Evolutionary conservation across 2,888 invertebrate genomes (phyloP).

Genomic region (Hypselothyrea guttata): DNA sequence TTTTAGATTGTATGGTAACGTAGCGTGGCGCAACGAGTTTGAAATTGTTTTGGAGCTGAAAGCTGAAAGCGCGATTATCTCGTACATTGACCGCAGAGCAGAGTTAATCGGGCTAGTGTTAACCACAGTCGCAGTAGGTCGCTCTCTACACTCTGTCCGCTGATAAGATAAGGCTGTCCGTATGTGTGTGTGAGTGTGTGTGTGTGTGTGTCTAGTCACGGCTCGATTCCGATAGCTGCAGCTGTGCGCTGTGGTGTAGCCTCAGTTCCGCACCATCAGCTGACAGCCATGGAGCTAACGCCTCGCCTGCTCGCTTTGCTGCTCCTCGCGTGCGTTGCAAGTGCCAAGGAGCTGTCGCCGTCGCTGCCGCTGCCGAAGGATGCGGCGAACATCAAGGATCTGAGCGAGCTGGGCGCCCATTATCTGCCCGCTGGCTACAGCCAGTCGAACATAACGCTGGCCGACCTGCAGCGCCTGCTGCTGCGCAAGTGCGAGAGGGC

Average conservation of each 20-base stretch:
- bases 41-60: conserved; percentile 1
- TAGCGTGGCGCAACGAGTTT: too few relatives aligned
- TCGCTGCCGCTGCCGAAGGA: conserved; percentile 30
- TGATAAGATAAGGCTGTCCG: conserved; percentile 37
- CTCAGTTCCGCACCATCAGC: background rate
- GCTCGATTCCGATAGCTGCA: too few relatives aligned
- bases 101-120: conserved; percentile 17
- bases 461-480: conserved; percentile 84
- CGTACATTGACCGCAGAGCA: conserved; percentile 38
- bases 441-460: conserved; percentile 59
- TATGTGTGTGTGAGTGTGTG: background rate
- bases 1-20: too few relatives aligned
- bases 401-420: conserved; percentile 50
- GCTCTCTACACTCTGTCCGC: background rate
- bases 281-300: conserved; percentile 50
- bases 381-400: conserved; percentile 33
- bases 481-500: conserved; percentile 86
- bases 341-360: conserved; percentile 15
- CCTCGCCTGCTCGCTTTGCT: conserved; percentile 19
- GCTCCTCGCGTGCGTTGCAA: conserved; percentile 6
- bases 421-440: conserved; percentile 61
- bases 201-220: background rate
- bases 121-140: conserved; percentile 17
- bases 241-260: too few relatives aligned
- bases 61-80: conserved; percentile 23